Conservation (phyloP, 1,140 invertebrate species). For the Magallana gigas region DNA sequence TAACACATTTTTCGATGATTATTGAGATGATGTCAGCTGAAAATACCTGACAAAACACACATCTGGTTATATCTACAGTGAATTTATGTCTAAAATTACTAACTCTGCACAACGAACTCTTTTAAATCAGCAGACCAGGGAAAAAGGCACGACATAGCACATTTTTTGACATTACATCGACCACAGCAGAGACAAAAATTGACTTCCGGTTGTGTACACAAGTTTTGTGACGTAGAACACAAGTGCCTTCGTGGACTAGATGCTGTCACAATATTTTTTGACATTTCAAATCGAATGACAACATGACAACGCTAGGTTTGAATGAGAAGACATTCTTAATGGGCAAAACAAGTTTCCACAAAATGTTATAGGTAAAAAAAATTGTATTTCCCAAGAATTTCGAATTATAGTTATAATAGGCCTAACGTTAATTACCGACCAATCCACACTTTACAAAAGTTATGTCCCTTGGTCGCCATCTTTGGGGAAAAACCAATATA, state of each 20-base stretch:
- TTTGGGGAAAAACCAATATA: too few species aligned
- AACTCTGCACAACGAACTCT: conserved; percentile 55
- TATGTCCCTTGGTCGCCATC: too few species aligned
- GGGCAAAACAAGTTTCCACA: neutral
- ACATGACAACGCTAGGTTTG: neutral
- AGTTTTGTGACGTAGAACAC: conserved; percentile 61
- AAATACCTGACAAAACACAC: too few species aligned
- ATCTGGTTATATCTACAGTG: too few species aligned
- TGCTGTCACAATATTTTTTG: neutral
- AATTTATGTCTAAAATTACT: neutral
- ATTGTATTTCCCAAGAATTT: neutral
- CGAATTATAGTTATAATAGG: too few species aligned
- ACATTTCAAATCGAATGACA: neutral
- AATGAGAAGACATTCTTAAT: neutral
- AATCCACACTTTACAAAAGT: too few species aligned
- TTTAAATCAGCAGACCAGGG: conserved; percentile 48
- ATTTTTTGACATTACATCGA: neutral
- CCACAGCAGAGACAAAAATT: conserved; percentile 6
- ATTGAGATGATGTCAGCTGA: too few species aligned
- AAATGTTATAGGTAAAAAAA: neutral
- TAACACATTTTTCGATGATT: too few species aligned
- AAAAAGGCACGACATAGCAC: conserved; percentile 41
- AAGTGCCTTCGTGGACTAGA: conserved; percentile 55
- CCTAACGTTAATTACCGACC: too few species aligned
- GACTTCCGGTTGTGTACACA: conserved; percentile 60